These are phyloP conservation scores for Brachyhypopomus gauderio DNA, from an alignment of 2,113 vertebrate species.

Conservation along the genomic window DNA sequence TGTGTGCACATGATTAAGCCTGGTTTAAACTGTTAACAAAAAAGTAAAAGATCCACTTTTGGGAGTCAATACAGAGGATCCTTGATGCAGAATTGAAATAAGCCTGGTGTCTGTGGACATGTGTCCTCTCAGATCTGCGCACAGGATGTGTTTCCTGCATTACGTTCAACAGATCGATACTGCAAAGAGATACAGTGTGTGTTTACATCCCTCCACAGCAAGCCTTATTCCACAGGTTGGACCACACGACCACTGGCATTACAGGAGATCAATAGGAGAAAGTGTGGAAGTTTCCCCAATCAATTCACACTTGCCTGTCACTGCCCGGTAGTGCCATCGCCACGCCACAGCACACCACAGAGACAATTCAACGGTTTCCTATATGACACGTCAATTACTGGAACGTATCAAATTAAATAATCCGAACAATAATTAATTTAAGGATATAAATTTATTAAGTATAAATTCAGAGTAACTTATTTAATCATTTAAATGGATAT, in stretches of 20 bases:
- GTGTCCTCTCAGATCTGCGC: conserved; percentile 66
- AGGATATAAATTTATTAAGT: no score
- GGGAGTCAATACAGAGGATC: conserved; percentile 70
- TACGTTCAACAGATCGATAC: conserved; percentile 76
- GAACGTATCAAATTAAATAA: neutral
- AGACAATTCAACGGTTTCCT: conserved; percentile 25
- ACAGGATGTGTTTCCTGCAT: conserved; percentile 67
- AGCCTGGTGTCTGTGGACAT: conserved; percentile 55
- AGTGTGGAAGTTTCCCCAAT: conserved; percentile 57
- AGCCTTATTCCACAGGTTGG: conserved; percentile 52
- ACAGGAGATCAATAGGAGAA: conserved; percentile 63
- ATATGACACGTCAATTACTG: neutral
- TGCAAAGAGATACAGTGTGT: conserved; percentile 59
- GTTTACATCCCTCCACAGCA: conserved; percentile 48
- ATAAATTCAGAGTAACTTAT: no score
- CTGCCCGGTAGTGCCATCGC: conserved; percentile 21
- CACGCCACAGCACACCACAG: conserved; percentile 4
- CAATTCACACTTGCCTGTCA: conserved; percentile 46
- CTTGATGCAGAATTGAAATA: conserved; percentile 73
- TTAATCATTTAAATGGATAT: no score
- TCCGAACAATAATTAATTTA: neutral
- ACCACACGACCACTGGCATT: conserved; percentile 39
- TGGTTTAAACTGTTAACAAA: conserved; percentile 79
- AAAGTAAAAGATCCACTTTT: conserved; percentile 75
- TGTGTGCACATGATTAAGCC: conserved; percentile 69